Evolutionary conservation across 2,888 invertebrate species (phyloP).

Genomic region (Itoplectis maculator): DNA sequence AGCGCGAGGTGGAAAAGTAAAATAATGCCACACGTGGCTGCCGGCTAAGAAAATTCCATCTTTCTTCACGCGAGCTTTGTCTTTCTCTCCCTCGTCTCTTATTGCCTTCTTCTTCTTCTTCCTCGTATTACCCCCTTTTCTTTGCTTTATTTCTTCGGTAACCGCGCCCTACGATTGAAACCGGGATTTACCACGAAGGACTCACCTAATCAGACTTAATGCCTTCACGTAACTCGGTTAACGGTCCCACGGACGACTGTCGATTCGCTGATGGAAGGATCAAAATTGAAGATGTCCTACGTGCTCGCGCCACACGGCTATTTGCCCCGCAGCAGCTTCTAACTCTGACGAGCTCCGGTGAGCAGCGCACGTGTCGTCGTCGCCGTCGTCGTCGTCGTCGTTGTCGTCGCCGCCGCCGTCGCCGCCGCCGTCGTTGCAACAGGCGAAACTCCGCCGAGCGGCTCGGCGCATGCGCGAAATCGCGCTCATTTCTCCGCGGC

Average conservation of each 20-base stretch:
- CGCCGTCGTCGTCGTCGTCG: not conserved
- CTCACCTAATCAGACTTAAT: conserved; percentile 58
- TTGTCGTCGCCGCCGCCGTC: conserved; percentile 10
- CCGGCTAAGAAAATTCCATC: conserved; percentile 57
- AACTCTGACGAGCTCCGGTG: not conserved
- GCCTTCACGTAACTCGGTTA: conserved; percentile 19
- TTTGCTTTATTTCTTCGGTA: not conserved
- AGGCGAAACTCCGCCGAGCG: conserved; percentile 4
- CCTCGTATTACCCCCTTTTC: not conserved
- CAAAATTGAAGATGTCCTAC: conserved; percentile 44
- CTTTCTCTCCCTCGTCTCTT: not conserved
- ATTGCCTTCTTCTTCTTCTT: not conserved
- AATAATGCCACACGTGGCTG: conserved; percentile 65
- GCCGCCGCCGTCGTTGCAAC: conserved; percentile 4
- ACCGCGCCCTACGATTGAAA: conserved; percentile 53
- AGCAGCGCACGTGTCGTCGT: conserved; percentile 33
- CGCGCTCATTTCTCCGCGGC: not conserved
- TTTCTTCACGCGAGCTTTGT: conserved; percentile 21
- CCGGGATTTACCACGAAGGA: conserved; percentile 30
- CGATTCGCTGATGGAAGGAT: conserved; percentile 26
- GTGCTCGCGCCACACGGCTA: conserved; percentile 50
- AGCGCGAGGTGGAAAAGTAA: conserved; percentile 16
- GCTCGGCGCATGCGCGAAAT: conserved; percentile 17
- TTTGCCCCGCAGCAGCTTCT: conserved; percentile 18
- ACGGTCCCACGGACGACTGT: conserved; percentile 25